Evolutionary conservation across 2,888 invertebrate species (phyloP).

Genomic region (Drosophila parthenogenetica): DNA sequence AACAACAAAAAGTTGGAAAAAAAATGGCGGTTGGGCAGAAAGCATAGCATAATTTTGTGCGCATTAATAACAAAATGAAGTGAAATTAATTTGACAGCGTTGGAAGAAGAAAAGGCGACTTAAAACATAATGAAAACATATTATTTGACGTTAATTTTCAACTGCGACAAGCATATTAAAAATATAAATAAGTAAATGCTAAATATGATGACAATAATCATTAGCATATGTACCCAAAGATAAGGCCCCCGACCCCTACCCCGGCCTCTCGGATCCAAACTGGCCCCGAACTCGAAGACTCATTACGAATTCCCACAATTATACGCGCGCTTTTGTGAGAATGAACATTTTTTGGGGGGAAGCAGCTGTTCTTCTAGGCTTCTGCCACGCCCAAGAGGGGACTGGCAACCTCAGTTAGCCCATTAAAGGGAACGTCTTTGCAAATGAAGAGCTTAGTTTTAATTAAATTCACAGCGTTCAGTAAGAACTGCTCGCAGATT

Average conservation of each 20-base stretch:
- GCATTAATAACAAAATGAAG: constrained; percentile 69
- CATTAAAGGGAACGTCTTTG: constrained; percentile 24
- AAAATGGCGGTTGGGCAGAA: constrained; percentile 28
- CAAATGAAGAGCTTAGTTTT: constrained; percentile 73
- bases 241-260: not conserved
- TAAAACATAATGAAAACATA: constrained; percentile 69
- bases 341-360: constrained; percentile 22
- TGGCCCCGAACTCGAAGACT: constrained; percentile 16
- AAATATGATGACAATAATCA: constrained; percentile 72
- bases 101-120: constrained; percentile 24
- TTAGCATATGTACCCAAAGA: constrained; percentile 61
- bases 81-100: constrained; percentile 66
- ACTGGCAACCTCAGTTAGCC: constrained; percentile 35
- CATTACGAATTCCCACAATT: constrained; percentile 55
- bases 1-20: constrained; percentile 7
- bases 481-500: constrained; percentile 59
- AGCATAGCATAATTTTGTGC: constrained; percentile 59
- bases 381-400: constrained; percentile 24
- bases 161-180: constrained; percentile 56
- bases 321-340: constrained; percentile 26
- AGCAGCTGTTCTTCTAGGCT: constrained; percentile 21
- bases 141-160: constrained; percentile 62
- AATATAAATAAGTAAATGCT: constrained; percentile 64
- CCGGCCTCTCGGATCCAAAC: not conserved
- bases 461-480: constrained; percentile 68